Evolutionary conservation across 2,888 invertebrate genomes (phyloP).

Genomic region (Yponomeuta plumbellus): DNA sequence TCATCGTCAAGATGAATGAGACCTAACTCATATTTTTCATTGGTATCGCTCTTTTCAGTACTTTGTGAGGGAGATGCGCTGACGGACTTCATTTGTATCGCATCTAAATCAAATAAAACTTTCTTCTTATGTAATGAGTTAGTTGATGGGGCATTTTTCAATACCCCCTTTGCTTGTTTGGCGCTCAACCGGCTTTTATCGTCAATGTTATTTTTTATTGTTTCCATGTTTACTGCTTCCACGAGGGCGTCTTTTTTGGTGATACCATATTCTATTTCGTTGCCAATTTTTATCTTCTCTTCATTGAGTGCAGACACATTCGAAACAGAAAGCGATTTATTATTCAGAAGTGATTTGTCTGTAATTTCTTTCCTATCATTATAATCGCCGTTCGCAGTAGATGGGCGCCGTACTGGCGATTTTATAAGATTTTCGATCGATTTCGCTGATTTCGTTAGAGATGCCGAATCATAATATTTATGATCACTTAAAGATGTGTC

Average conservation of each 20-base stretch:
- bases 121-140: conserved; percentile 78
- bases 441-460: conserved; percentile 33
- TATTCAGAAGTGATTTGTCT: background rate
- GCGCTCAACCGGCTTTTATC: conserved; percentile 37
- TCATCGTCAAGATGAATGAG: conserved; percentile 63
- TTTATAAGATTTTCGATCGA: conserved; percentile 53
- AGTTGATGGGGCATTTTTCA: conserved; percentile 75
- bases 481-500: conserved; percentile 17
- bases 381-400: conserved; percentile 41
- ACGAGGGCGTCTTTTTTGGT: background rate
- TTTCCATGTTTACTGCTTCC: background rate
- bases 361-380: conserved; percentile 13
- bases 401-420: conserved; percentile 55
- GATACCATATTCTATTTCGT: background rate
- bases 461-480: conserved; percentile 30
- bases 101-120: conserved; percentile 79
- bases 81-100: conserved; percentile 71
- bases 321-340: conserved; percentile 43
- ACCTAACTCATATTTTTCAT: conserved; percentile 56
- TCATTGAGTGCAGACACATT: conserved; percentile 31
- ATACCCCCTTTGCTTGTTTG: conserved; percentile 72
- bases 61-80: conserved; percentile 73
- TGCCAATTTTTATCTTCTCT: conserved; percentile 2
- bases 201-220: conserved; percentile 37
- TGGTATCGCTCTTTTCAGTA: conserved; percentile 56